Percentiles rank a stretch among this genome's conserved stretches.
Evolutionary conservation across 2,888 invertebrate genomes (phyloP).

Genomic region (Embidobia sp.): DNA sequence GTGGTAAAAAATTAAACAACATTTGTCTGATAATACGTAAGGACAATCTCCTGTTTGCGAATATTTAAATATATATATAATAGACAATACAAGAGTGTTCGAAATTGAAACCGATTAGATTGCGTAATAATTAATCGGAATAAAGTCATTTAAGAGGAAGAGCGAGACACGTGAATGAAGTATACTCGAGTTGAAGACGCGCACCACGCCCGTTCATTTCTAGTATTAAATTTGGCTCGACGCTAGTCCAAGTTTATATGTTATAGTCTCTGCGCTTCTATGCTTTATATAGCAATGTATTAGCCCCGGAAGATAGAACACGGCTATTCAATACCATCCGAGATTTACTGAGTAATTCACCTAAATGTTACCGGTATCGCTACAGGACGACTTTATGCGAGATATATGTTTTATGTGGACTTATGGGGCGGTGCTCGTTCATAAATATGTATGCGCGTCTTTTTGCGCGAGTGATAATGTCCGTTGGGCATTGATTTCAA

Average conservation of each 20-base stretch:
- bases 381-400: constrained; percentile 57
- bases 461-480: constrained; percentile 17
- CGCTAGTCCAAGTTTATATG: constrained; percentile 66
- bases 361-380: constrained; percentile 72
- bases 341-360: constrained; percentile 75
- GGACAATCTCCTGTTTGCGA: too few relatives aligned
- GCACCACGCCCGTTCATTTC: constrained; percentile 73
- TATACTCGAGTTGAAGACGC: constrained; percentile 36
- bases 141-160: constrained; percentile 17
- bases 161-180: constrained; percentile 25
- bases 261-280: constrained; percentile 56
- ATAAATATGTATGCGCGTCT: constrained; percentile 40
- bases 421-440: constrained; percentile 42
- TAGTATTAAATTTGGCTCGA: constrained; percentile 77
- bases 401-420: constrained; percentile 53
- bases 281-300: constrained; percentile 64
- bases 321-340: constrained; percentile 74
- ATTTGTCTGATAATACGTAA: too few relatives aligned
- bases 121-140: constrained; percentile 7
- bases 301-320: constrained; percentile 71
- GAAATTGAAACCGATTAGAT: background rate
- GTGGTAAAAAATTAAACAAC: too few relatives aligned
- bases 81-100: too few relatives aligned
- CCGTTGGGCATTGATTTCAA: constrained; percentile 22
- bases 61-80: too few relatives aligned